Evolutionary conservation across 2,888 invertebrate species (phyloP), one percentile per base, ranked within the genome.

Genomic region (Lasioglossum calceatum): DNA sequence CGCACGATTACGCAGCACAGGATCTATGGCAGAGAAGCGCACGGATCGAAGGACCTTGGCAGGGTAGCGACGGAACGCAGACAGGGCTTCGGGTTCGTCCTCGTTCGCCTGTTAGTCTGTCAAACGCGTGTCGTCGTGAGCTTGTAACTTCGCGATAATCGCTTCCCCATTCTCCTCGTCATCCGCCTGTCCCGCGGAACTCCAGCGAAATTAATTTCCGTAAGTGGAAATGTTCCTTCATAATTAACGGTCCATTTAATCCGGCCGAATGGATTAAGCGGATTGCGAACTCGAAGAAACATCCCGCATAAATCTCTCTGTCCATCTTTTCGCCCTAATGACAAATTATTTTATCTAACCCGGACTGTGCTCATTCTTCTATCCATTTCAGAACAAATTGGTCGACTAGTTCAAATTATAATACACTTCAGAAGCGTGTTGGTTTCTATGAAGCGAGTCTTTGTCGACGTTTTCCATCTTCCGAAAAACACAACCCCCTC

Each of bases 141-240:
- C 88, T 77, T 84, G 87, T 88, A 85, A 88, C 90, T 91, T 79
- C 84, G 86, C 91, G 80, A 89, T 87, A 82, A 79, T 86, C 88
- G 77, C 82, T 85, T 85, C 84, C 79, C 86, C 70, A 82, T 86
- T 80, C 84, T 81, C 27, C 44, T 23, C n/a, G 70, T 78, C 64
- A 44, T 77, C 64, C n/a, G 36, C 47, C 54, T 32, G 75, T 10
- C n/a, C n/a, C 23, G 54, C 77, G 36, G 27, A 74, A 50, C 27
- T 44, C 39, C 27, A 39, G 81, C 44, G 72, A 81, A 86, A 86
- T 86, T 81, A 86, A 86, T 86, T 73, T 42, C 64, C 50, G 47
- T 7, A 27, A 32, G 36, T 72, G 64, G 19, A 77, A 73, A 71
- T 61, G 85, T 32, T 70, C 72, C 58, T 23, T 32, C n/a, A 47